Evolutionary conservation across 2,113 vertebrate genomes (phyloP).

Genomic region (Xiphorhynchus elegans): DNA sequence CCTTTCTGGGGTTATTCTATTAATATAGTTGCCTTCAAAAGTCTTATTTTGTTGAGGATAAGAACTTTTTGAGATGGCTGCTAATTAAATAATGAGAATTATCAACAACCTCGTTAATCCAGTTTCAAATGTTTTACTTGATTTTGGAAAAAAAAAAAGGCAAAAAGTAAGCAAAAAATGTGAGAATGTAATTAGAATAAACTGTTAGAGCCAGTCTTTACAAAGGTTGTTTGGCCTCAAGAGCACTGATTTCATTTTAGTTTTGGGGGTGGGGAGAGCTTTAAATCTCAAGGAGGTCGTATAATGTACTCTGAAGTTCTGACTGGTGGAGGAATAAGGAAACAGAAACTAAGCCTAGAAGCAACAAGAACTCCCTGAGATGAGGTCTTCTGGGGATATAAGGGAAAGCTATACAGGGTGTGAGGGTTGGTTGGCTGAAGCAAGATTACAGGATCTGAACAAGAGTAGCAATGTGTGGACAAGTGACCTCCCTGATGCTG

Average conservation of each 20-base stretch:
- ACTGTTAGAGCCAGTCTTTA: neutral
- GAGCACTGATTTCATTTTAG: neutral
- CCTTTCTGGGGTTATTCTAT: accelerated
- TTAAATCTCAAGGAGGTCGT: neutral
- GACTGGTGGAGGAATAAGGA: neutral
- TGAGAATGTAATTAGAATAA: neutral
- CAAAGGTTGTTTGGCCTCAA: neutral
- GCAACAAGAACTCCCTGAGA: neutral
- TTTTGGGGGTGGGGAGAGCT: neutral
- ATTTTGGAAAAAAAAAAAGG: neutral
- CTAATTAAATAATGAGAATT: neutral
- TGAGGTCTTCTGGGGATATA: neutral
- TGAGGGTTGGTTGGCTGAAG: neutral
- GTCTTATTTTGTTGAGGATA: neutral
- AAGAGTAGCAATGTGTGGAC: neutral
- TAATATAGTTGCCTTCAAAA: neutral
- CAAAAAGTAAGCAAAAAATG: neutral
- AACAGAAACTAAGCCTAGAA: neutral
- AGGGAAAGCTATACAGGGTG: neutral
- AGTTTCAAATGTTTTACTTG: neutral
- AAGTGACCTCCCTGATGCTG: neutral
- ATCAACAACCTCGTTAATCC: neutral
- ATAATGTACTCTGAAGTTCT: neutral
- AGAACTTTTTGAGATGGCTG: neutral
- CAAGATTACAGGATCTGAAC: neutral